phyloP scores from a whole-genome alignment of 1,140 invertebrate species.

The Microvelia longipes region DNA sequence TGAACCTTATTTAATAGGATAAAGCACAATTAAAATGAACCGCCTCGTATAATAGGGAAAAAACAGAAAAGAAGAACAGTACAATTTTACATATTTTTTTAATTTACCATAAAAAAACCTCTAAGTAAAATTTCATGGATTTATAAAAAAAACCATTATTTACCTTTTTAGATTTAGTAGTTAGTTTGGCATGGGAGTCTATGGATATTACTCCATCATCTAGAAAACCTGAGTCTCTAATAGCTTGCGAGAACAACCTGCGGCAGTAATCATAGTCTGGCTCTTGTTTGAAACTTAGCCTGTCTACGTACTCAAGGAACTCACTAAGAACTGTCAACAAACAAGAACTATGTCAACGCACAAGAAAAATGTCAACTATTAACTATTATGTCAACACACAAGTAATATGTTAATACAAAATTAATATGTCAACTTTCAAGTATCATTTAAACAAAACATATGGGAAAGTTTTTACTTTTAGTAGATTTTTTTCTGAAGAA shows the following conservation, averaged over 20 bases:
- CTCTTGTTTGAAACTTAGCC: conserved; percentile 43
- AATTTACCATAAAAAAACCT: too few relatives aligned
- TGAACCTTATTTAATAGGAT: too few relatives aligned
- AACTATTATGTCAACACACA: background rate
- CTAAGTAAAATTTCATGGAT: too few relatives aligned
- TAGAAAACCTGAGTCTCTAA: conserved; percentile 27
- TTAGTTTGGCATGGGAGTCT: conserved; percentile 15
- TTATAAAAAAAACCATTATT: background rate
- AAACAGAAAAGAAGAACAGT: too few relatives aligned
- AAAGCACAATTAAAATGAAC: too few relatives aligned
- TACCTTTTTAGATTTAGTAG: conserved; percentile 15
- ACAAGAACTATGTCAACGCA: background rate
- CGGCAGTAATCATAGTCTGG: conserved; percentile 43
- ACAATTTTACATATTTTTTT: too few relatives aligned
- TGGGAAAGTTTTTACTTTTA: background rate
- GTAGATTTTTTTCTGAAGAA: background rate
- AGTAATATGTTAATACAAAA: background rate
- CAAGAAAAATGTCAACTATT: background rate
- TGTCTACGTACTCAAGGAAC: conserved; percentile 43
- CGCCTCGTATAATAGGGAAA: too few relatives aligned
- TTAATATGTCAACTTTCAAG: background rate
- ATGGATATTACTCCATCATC: conserved; percentile 30
- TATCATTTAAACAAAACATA: background rate
- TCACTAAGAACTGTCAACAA: conserved; percentile 18
- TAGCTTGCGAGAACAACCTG: conserved; percentile 32